Base-by-base conservation (phyloP, 2,888 invertebrate genomes). In the Drosophila recens region DNA sequence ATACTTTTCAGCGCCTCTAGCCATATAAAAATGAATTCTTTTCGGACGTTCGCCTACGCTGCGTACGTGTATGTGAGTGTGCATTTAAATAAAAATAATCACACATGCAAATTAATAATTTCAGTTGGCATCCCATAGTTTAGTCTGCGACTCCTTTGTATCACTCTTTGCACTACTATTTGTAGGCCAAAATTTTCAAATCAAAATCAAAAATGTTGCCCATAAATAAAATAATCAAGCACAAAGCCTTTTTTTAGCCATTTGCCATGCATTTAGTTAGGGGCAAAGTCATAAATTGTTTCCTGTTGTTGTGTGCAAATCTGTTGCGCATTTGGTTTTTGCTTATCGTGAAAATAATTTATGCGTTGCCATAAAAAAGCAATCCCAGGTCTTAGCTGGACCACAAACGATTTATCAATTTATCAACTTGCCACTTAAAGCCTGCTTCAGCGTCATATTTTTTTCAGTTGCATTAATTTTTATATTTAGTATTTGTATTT, bases 31-130 rank as follows among this genome's bases (percentile, higher is more conserved):
- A 82, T 74, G 69, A 40, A 75, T 67, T 72, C 51, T 69, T 43
- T n/a, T 62, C 57, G 51, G 6, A 20, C 51, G 15, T 13, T 13
- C 4, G 65, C 42, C 40, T 46, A 54, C n/a, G 27, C 34, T 51
- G 43, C 17, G 27, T 51, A 40, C 54, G 61, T 54, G 23, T 48
- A 43, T 57, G 61, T 54, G 34, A 63, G 61, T 58, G 33, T 69
- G 58, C 75, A 72, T 80, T 79, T 83, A 74, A 80, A 80, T 88
- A 85, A 87, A 89, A 90, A 90, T 88, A 90, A 90, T 89, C 90
- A 82, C 87, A 88, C 82, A 90, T 90, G 90, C 87, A 90, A 90
- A 90, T 90, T 88, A 90, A 90, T 90, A 83, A 90, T 89, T 87
- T 87, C 77, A 85, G 82, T 65, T 72, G 72, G 43, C 61, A 49